Percentiles rank a stretch among this genome's conserved stretches.
Conservation (phyloP, 2,113 vertebrate genomes). For the Phasianus colchicus region DNA sequence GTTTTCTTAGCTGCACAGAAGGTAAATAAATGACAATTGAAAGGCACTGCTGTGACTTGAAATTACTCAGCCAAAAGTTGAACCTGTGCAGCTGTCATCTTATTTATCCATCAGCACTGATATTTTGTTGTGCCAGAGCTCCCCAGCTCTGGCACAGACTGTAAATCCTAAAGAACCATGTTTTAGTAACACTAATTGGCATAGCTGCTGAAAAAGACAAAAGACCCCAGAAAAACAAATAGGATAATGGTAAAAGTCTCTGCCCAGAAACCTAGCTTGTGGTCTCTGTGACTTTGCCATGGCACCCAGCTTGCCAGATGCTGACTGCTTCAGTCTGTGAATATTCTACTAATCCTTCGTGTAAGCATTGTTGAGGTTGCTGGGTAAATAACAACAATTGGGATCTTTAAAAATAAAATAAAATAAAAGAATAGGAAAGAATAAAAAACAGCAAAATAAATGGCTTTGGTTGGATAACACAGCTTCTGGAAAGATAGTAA, state of each 20-base stretch:
- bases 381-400: background rate
- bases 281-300: conserved; percentile 16
- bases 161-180: background rate
- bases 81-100: background rate
- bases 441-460: background rate
- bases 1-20: background rate
- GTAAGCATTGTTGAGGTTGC: background rate
- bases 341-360: background rate
- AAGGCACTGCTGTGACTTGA: background rate
- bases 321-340: conserved; percentile 9
- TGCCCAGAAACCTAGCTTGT: conserved; percentile 34
- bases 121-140: background rate
- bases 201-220: conserved; percentile 28
- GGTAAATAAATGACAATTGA: background rate
- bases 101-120: background rate
- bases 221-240: background rate
- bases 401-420: background rate
- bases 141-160: background rate
- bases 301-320: conserved; percentile 9
- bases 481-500: background rate
- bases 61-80: background rate
- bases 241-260: conserved; percentile 38
- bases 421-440: background rate
- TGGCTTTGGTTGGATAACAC: background rate
- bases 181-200: background rate